Percentiles rank a stretch among this genome's conserved stretches.
These are phyloP conservation scores for Corythoichthys intestinalis DNA, from an alignment of 2,113 vertebrate species.

Conservation along the genomic window DNA sequence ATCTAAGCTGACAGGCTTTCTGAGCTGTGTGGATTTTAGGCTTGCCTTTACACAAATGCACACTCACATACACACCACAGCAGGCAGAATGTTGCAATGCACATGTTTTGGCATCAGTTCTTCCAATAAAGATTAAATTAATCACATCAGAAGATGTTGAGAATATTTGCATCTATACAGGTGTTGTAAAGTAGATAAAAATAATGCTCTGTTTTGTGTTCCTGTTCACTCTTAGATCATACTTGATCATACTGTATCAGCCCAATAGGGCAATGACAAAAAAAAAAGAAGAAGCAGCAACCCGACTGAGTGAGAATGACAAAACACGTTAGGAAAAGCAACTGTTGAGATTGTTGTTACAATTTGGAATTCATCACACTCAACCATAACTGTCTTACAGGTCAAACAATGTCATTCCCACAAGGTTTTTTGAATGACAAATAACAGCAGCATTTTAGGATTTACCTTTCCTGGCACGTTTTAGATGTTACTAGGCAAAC, in stretches of 20 bases:
- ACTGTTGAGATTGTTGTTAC: too few species aligned
- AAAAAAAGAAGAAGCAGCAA: too few species aligned
- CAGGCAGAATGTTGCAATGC: neutral
- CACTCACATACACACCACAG: slow-evolving; percentile 1
- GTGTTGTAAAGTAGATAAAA: neutral
- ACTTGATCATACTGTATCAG: too few species aligned
- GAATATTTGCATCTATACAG: neutral
- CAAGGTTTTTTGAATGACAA: too few species aligned
- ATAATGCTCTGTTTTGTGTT: neutral
- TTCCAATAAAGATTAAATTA: neutral
- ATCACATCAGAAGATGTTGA: neutral
- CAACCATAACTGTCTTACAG: too few species aligned
- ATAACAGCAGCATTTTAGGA: too few species aligned
- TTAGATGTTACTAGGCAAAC: neutral
- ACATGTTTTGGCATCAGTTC: neutral
- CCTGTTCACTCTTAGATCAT: neutral
- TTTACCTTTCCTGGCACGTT: neutral
- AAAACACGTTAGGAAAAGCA: too few species aligned
- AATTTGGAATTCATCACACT: too few species aligned
- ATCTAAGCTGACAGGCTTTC: slow-evolving; percentile 33
- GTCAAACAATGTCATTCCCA: too few species aligned
- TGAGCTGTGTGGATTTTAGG: slow-evolving; percentile 10
- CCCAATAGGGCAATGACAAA: too few species aligned
- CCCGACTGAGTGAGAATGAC: too few species aligned
- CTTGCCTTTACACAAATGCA: neutral